Base-by-base conservation (phyloP, 2,888 invertebrate genomes). In the Drosophila barbarae region DNA sequence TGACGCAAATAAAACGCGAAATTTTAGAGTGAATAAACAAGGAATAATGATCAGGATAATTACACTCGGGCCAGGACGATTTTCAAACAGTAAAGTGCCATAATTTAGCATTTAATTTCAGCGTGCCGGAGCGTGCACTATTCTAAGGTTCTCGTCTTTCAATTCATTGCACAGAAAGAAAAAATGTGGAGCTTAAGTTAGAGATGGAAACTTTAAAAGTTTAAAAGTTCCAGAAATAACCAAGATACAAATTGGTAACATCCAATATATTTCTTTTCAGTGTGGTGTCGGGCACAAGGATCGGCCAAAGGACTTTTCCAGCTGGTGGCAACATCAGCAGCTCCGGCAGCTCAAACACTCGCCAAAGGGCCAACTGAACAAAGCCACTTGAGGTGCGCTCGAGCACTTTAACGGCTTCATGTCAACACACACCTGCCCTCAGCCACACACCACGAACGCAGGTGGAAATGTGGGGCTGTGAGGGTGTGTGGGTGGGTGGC, bases 351-450 rank as follows among this genome's bases (percentile, higher is more conserved):
- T 84, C 73, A 75, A 85, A 75, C 76, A 84, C 77, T 80, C 77
- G 70, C 74, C 85, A 67, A 80, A 84, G 79, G 83, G 76, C 79
- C 79, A 80, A 80, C 79, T 72, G 77, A 84, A 82, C 84, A 82
- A 82, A 82, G 81, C 81, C 77, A 85, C 81, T 82, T 85, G 85
- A 82, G 81, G 85, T 85, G 81, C 71, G 80, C 85, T 83, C 81
- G 81, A 75, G 85, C 85, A 83, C 80, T 84, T 80, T 78, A 84
- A 80, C 84, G 82, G 84, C 79, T 84, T 72, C 81, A 81, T 85
- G 78, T 78, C 78, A 84, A 71, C 84, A 77, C 78, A 77, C 73
- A 58, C 58, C 58, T 36, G 39, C 58, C 58, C 30, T 10, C 39
- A 68, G 26, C 60, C 52, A 63, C 47, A 36, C 41, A 56, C 26